phyloP scores from a whole-genome alignment of 2,797 vertebrate species.

The Acanthurus lineatus region DNA sequence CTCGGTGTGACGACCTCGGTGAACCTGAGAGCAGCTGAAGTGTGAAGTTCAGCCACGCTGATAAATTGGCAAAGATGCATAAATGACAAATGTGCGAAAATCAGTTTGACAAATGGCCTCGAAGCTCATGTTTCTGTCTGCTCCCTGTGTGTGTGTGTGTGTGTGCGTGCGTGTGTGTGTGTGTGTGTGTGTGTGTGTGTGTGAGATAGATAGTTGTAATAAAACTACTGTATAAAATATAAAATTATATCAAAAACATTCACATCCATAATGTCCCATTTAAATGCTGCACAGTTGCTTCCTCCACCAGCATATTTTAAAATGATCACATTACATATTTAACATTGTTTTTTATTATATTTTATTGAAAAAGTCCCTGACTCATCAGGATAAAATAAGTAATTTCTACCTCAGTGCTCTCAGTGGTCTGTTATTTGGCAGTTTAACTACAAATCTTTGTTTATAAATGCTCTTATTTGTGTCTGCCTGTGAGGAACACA shows the following conservation, averaged over 20 bases:
- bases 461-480: no score
- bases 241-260: not conserved
- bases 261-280: not conserved
- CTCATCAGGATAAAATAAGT: not conserved
- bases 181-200: not conserved
- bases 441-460: no score
- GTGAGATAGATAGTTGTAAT: not conserved
- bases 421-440: no score
- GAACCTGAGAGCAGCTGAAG: slow-evolving; percentile 25
- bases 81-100: slow-evolving; percentile 56
- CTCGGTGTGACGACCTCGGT: not conserved
- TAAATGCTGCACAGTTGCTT: not conserved
- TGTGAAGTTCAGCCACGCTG: slow-evolving; percentile 38
- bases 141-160: not conserved
- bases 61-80: slow-evolving; percentile 37
- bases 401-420: not conserved
- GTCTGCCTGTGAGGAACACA: not conserved
- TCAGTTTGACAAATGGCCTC: slow-evolving; percentile 45
- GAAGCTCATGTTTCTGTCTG: slow-evolving; percentile 36
- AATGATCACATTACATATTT: not conserved
- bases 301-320: not conserved
- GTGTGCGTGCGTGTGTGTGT: slow-evolving; percentile 1
- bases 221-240: not conserved
- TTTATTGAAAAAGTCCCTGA: not conserved
- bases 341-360: not conserved